Base-by-base conservation (phyloP, 2,113 vertebrate genomes). In the Plestiodon gilberti region DNA sequence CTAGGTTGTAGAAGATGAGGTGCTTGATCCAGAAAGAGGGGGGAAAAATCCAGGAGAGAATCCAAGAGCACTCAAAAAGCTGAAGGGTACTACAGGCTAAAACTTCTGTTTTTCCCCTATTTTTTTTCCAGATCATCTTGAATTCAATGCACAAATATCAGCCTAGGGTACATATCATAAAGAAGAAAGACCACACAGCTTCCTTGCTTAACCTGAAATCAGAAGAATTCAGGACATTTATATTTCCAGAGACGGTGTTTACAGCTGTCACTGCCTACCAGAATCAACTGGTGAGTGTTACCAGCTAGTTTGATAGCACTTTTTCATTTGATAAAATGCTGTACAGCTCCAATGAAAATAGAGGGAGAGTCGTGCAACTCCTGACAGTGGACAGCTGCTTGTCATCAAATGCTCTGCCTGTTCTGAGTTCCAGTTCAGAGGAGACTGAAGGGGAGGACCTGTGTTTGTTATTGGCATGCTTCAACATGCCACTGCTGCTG, bases 81-180 rank as follows among this genome's bases (percentile, higher is more conserved):
- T 0, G 77, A 25, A 30, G 22, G 35, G 55, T 38, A 55, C 30
- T 71, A 28, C 9, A 35, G 38, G 13, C 13, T n/a, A 11, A 33
- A 73, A 28, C 22, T 64, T 38, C 65, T 22, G 6, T 20, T 11
- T 67, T 71, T 74, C 35, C 25, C 2, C 69, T 18, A 55, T 92
- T 55, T 91, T 86, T 25, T 13, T 70, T 91, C 64, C 93, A 99
- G 99, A 99, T 99, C 62, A 99, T 99, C 93, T 95, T 99, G 83
- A 99, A 99, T 95, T 99, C 99, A 57, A 99, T 99, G 99, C 99
- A 99, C 94, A 99, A 99, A 93, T 99, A 99, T 94, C 99, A 99
- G 96, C 99, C 99, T 0, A 95, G 99, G n/a, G 98, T 99, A 11
- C 99, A 99, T 95, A 99, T 99, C 93, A 99, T 99, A 89, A 99